phyloP scores from a whole-genome alignment of 2,113 vertebrate species.

The Myiopsitta monachus region DNA sequence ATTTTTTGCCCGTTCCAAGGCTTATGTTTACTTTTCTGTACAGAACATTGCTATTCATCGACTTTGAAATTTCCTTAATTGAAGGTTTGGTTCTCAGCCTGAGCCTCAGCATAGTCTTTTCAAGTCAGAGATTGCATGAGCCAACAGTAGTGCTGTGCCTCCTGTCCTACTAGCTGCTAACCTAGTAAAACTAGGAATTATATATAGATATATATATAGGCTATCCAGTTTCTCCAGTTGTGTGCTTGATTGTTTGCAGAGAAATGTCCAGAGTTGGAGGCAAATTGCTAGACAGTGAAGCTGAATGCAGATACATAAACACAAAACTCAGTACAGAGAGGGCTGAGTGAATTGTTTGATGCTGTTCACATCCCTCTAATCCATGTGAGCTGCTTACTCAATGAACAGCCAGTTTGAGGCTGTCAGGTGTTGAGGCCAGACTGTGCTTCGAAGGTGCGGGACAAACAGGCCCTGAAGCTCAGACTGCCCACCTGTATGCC shows the following conservation, averaged over 20 bases:
- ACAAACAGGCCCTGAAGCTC: neutral
- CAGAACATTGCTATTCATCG: neutral
- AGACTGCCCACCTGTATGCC: neutral
- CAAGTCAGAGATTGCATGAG: neutral
- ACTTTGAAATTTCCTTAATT: neutral
- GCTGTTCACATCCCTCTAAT: neutral
- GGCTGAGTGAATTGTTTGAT: neutral
- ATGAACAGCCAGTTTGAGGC: neutral
- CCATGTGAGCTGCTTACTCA: neutral
- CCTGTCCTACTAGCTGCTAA: neutral
- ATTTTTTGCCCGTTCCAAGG: neutral
- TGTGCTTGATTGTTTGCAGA: neutral
- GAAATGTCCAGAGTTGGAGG: neutral
- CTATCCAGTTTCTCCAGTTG: neutral
- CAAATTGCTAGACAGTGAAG: neutral
- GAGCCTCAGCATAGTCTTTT: neutral
- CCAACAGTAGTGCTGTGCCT: neutral
- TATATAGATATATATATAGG: neutral
- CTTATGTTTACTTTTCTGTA: neutral
- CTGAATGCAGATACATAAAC: neutral
- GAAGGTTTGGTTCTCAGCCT: neutral
- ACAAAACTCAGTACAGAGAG: neutral
- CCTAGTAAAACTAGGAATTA: neutral
- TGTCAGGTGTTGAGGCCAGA: neutral
- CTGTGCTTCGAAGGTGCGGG: neutral